These are phyloP conservation scores for Brachyhypopomus occidentalis DNA, from an alignment of 2,113 vertebrate species.

Conservation along the genomic window DNA sequence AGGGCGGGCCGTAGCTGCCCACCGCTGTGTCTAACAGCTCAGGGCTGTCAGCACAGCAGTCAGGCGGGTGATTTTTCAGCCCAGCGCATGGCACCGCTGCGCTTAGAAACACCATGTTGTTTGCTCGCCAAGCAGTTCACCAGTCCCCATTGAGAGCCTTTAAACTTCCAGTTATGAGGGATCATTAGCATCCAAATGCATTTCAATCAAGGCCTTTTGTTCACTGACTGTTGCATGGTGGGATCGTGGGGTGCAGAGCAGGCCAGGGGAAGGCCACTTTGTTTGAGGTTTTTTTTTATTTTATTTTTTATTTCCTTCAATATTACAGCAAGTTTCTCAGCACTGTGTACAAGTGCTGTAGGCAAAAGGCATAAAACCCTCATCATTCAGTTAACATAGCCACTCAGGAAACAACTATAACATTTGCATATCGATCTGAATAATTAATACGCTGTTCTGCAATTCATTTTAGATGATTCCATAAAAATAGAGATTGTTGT, in stretches of 20 bases:
- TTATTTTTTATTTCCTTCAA: constrained; percentile 6
- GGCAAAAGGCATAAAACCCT: background rate
- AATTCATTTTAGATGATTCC: too few species aligned
- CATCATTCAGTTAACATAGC: background rate
- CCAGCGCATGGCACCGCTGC: constrained; percentile 55
- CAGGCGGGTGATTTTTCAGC: constrained; percentile 36
- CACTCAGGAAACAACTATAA: background rate
- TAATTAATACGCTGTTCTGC: too few species aligned
- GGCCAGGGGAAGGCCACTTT: background rate
- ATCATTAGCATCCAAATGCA: constrained; percentile 53
- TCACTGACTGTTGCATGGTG: constrained; percentile 34
- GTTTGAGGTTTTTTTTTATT: background rate
- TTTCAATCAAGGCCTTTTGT: constrained; percentile 52
- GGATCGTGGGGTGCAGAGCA: constrained; percentile 26
- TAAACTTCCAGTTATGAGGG: constrained; percentile 58
- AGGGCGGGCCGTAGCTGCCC: too few species aligned
- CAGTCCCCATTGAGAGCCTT: constrained; percentile 52
- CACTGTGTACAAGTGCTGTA: background rate
- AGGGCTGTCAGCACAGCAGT: background rate
- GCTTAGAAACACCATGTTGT: constrained; percentile 57
- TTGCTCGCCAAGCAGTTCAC: constrained; percentile 39
- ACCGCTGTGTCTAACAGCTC: background rate
- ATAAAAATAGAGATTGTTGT: too few species aligned
- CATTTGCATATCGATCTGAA: too few species aligned
- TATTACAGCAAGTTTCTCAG: background rate